phyloP scores from a whole-genome alignment of 2,113 vertebrate species.

The Gasterosteus nipponicus region DNA sequence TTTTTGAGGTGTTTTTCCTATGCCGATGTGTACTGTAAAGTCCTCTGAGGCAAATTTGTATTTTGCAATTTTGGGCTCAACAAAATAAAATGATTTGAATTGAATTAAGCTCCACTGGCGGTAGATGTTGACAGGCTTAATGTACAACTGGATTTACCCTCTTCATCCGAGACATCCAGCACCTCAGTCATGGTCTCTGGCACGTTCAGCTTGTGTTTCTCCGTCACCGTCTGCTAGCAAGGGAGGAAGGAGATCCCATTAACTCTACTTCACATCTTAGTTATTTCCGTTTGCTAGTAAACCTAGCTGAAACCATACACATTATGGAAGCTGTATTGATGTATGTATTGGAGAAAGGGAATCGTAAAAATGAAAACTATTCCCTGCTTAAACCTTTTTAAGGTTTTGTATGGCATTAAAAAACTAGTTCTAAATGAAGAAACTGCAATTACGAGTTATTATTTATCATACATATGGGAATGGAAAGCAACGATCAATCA shows the following conservation, averaged over 20 bases:
- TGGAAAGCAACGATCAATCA: background rate
- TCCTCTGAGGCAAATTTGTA: too few species aligned
- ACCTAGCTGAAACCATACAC: background rate
- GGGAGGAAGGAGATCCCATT: background rate
- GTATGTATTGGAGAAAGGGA: background rate
- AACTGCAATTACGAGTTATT: background rate
- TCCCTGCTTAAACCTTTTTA: background rate
- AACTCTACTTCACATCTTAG: background rate
- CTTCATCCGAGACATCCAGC: conserved; percentile 97
- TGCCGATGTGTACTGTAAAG: too few species aligned
- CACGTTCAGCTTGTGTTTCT: conserved; percentile 98
- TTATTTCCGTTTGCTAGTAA: background rate
- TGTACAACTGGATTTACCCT: conserved; percentile 85
- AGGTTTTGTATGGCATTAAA: background rate
- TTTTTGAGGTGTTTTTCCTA: too few species aligned
- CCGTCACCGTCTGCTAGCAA: conserved; percentile 89
- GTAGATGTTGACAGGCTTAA: background rate
- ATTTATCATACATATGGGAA: background rate
- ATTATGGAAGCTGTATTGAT: background rate
- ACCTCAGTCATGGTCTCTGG: conserved; percentile 99
- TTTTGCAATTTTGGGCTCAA: too few species aligned
- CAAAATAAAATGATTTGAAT: too few species aligned
- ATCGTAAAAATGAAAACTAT: background rate
- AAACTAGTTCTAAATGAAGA: background rate
- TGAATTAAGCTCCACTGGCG: background rate